Conservation (phyloP, 2,797 vertebrate genomes). For the Danio jaintianensis region DNA sequence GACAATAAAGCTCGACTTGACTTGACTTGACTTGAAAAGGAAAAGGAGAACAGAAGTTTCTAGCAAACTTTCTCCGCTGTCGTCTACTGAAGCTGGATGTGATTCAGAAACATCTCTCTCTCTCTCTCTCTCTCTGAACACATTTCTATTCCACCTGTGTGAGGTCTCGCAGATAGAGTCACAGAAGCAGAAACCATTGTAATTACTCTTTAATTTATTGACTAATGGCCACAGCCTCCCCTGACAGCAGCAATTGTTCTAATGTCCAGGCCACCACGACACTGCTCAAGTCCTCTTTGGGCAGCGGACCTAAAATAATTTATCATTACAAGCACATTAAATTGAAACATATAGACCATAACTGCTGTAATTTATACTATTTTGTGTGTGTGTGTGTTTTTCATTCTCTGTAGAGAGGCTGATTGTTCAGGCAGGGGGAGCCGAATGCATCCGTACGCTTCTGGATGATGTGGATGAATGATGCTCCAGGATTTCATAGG, state of each 20-base stretch:
- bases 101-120: constrained; percentile 49
- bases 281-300: constrained; percentile 77
- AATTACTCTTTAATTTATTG: constrained; percentile 89
- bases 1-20: too few species aligned
- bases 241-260: constrained; percentile 87
- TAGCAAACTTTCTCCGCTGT: constrained; percentile 16
- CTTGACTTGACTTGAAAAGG: too few species aligned
- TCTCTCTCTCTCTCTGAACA: constrained; percentile 61
- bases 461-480: background rate
- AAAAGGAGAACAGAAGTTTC: constrained; percentile 14
- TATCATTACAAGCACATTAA: constrained; percentile 88
- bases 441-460: background rate
- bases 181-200: constrained; percentile 84
- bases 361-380: constrained; percentile 84
- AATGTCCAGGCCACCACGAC: constrained; percentile 64
- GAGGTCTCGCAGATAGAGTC: constrained; percentile 83
- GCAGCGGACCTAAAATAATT: constrained; percentile 85
- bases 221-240: constrained; percentile 85
- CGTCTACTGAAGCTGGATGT: constrained; percentile 31
- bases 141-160: constrained; percentile 85
- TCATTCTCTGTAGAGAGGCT: constrained; percentile 56
- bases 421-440: constrained; percentile 1
- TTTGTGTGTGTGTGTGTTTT: constrained; percentile 78
- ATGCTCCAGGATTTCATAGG: background rate
- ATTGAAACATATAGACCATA: constrained; percentile 86